Evolutionary conservation across 2,888 invertebrate genomes (phyloP), one percentile per base, ranked within the genome.

Genomic region (Galerucella calmariensis): DNA sequence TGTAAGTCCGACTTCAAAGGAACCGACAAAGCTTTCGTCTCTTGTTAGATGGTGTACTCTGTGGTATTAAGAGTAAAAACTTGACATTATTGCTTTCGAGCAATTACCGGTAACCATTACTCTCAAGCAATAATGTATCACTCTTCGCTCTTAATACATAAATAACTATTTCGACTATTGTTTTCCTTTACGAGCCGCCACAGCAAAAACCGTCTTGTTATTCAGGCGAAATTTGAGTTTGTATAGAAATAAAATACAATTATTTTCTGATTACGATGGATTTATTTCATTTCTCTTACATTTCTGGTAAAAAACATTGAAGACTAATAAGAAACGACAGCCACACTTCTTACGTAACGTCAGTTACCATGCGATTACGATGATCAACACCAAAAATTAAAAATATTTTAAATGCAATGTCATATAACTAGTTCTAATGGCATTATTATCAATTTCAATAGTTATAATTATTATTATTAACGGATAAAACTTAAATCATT

Each of bases 321-420:
- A 70, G 69, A 65, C 44, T 70, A 70, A 63, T n/a, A 68, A n/a
- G 27, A 20, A 48, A 53, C 16, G 63, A 63, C 70, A 6, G 44
- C 67, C 12, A 41, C 35, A 41, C 35, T 41, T 41, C 35, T 41
- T 41, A 41, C 35, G 9, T 41, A 41, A 41, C 46, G 24, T 69
- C 46, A 44, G 14, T 69, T 35, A 27, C 14, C 69, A 51, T 46
- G n/a, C 16, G 81, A 80, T 79, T 78, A 80, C 53, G 56, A 20
- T 53, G 56, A 58, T 65, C 65, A 71, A 56, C 65, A 58, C 61
- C 78, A 75, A 79, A 63, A 63, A 83, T 81, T 83, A 84, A 82
- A 85, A 85, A 85, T 81, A 83, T 82, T 81, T 83, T 85, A 86
- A 86, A 85, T 86, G 85, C 85, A 83, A 78, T 79, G 80, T 81